These are phyloP conservation scores for Chrysolina haemoptera DNA, from an alignment of 2,888 invertebrate genomes.

Conservation along the genomic window DNA sequence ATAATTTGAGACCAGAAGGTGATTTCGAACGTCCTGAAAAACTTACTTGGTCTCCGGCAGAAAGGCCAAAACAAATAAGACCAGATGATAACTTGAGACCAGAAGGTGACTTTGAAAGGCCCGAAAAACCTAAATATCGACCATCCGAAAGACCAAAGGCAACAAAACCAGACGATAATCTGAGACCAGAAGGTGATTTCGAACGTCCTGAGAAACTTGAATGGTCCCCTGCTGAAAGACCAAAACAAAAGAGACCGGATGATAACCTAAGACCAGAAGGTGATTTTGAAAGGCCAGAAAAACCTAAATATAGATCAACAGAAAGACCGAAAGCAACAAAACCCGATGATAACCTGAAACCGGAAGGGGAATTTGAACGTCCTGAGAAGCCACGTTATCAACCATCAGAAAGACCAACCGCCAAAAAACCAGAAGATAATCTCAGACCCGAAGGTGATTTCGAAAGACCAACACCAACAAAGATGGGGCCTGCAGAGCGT, in stretches of 20 bases:
- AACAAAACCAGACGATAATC: slow-evolving; percentile 70
- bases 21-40: slow-evolving; percentile 71
- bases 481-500: slow-evolving; percentile 63
- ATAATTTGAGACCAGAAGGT: slow-evolving; percentile 70
- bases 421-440: slow-evolving; percentile 71
- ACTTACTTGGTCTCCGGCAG: slow-evolving; percentile 68
- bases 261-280: slow-evolving; percentile 76
- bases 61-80: slow-evolving; percentile 63
- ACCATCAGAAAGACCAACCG: slow-evolving; percentile 70
- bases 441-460: slow-evolving; percentile 71
- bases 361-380: slow-evolving; percentile 73
- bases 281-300: slow-evolving; percentile 69
- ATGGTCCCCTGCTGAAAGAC: slow-evolving; percentile 68
- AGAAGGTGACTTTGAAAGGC: slow-evolving; percentile 71
- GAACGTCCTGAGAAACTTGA: slow-evolving; percentile 67
- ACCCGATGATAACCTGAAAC: slow-evolving; percentile 73
- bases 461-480: slow-evolving; percentile 65
- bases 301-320: slow-evolving; percentile 68
- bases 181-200: slow-evolving; percentile 74
- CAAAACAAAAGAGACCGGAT: slow-evolving; percentile 69
- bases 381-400: slow-evolving; percentile 68
- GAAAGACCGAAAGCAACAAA: slow-evolving; percentile 69
- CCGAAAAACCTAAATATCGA: slow-evolving; percentile 63
- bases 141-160: slow-evolving; percentile 68
- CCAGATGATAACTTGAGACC: slow-evolving; percentile 72